Conservation (phyloP, 2,888 invertebrate species). For the Trissoscelio sp. region DNA sequence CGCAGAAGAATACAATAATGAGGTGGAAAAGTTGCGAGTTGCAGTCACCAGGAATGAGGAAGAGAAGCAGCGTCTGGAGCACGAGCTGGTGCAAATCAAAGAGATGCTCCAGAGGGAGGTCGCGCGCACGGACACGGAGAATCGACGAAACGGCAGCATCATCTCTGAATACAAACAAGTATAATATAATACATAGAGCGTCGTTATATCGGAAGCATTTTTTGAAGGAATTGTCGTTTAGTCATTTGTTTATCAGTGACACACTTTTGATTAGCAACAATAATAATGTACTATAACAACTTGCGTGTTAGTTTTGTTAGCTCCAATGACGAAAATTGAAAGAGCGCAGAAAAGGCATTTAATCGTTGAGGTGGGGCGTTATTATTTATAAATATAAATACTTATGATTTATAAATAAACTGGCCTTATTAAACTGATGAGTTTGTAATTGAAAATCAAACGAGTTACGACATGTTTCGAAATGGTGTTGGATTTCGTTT, state of each 20-base stretch:
- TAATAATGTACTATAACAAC: too few species aligned
- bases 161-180: constrained; percentile 96
- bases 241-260: constrained; percentile 36
- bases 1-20: constrained; percentile 85
- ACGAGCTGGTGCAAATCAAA: constrained; percentile 88
- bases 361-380: constrained; percentile 1
- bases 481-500: constrained; percentile 3
- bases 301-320: too few species aligned
- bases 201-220: too few species aligned
- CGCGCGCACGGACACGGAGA: constrained; percentile 89
- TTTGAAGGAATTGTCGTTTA: too few species aligned
- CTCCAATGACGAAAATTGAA: too few species aligned
- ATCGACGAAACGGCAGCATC: constrained; percentile 90
- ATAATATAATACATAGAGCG: too few species aligned
- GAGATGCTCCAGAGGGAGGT: constrained; percentile 91
- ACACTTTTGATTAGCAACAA: too few species aligned
- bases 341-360: constrained; percentile 4
- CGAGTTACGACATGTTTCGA: constrained; percentile 19
- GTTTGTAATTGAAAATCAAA: constrained; percentile 18
- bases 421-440: constrained; percentile 35
- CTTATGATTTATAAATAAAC: constrained; percentile 44
- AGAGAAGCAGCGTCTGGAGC: constrained; percentile 88
- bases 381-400: constrained; percentile 34
- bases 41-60: constrained; percentile 89
- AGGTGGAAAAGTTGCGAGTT: constrained; percentile 85